Evolutionary conservation across 1,140 invertebrate species (phyloP).

Genomic region (Pachypsylla venusta): DNA sequence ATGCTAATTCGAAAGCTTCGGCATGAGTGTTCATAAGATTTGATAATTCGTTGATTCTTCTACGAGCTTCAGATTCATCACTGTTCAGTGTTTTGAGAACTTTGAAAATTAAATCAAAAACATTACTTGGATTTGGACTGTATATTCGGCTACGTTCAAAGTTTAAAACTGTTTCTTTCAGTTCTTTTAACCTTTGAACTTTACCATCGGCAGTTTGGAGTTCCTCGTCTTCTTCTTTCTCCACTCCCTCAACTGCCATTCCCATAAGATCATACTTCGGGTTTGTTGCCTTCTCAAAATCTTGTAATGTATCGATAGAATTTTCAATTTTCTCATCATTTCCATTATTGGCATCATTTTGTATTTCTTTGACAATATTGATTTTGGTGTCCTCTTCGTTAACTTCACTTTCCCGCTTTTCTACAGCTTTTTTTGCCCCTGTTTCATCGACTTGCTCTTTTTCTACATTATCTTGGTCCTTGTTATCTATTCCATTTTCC

Average conservation of each 20-base stretch:
- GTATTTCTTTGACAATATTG: not conserved
- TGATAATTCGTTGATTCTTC: not conserved
- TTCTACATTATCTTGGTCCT: not conserved
- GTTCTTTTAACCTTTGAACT: not conserved
- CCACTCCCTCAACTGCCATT: not conserved
- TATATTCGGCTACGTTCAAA: not conserved
- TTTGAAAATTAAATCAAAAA: not conserved
- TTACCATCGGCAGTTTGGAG: not conserved
- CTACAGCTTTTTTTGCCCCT: not conserved
- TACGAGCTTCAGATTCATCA: not conserved
- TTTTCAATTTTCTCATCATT: not conserved
- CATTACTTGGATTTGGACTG: not conserved
- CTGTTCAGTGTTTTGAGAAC: not conserved
- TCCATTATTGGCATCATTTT: not conserved
- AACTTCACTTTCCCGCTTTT: not conserved
- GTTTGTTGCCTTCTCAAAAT: constrained; percentile 1
- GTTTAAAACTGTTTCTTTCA: not conserved
- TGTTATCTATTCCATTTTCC: not conserved
- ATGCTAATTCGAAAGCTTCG: not conserved
- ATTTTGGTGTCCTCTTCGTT: not conserved
- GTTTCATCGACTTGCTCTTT: not conserved
- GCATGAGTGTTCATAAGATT: not conserved
- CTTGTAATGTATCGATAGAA: not conserved
- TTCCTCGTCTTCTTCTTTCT: not conserved
- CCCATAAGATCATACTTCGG: not conserved